These are phyloP conservation scores for Anisognathus igniventris DNA, from an alignment of 2,797 vertebrate genomes.

Conservation along the genomic window DNA sequence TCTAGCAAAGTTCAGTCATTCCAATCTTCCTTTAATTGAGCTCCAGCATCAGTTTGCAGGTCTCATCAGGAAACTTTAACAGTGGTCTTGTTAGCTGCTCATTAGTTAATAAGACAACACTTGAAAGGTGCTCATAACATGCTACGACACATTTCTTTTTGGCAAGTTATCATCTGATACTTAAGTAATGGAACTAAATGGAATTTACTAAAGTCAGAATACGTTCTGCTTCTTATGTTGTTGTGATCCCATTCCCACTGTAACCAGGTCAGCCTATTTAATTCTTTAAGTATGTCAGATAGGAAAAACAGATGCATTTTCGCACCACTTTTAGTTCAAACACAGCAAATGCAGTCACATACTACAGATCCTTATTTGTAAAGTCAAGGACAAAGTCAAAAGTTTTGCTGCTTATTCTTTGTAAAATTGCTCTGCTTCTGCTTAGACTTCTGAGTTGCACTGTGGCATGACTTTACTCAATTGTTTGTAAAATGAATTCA, in stretches of 20 bases:
- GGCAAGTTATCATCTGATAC: neutral
- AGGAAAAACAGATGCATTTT: neutral
- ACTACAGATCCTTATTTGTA: slow-evolving; percentile 56
- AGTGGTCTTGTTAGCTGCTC: slow-evolving; percentile 3
- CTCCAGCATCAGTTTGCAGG: neutral
- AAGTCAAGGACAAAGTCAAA: slow-evolving; percentile 31
- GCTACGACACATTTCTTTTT: neutral
- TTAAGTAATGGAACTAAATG: neutral
- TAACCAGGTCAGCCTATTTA: neutral
- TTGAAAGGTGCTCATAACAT: slow-evolving; percentile 16
- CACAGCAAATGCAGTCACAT: neutral
- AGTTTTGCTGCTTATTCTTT: slow-evolving; percentile 5
- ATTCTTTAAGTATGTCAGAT: neutral
- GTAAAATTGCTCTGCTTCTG: slow-evolving; percentile 43
- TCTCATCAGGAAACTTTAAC: neutral
- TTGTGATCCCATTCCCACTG: neutral
- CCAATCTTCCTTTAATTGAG: slow-evolving; percentile 17
- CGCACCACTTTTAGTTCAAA: neutral
- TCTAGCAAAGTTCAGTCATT: slow-evolving; percentile 1
- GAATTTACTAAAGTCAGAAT: neutral
- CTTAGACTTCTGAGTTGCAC: slow-evolving; percentile 46
- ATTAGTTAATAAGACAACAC: neutral
- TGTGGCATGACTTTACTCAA: slow-evolving; percentile 66
- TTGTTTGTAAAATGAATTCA: slow-evolving; percentile 36
- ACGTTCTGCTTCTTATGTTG: neutral